Evolutionary conservation across 2,797 vertebrate genomes (phyloP).

Genomic region (Cossypha caffra): DNA sequence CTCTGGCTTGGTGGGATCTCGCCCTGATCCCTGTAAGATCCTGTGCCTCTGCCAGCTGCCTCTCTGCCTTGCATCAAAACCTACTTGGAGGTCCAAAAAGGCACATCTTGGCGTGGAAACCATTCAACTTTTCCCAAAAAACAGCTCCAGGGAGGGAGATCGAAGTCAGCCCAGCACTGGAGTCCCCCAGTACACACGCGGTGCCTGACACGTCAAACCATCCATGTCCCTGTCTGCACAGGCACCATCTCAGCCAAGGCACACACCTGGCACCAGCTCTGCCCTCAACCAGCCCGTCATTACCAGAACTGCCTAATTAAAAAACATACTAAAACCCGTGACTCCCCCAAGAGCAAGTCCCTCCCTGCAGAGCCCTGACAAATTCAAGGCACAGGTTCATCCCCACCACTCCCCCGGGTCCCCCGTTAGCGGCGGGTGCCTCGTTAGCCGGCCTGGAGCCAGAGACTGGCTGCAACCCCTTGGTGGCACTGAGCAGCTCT

Average conservation of each 20-base stretch:
- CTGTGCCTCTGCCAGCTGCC: not conserved
- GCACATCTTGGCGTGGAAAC: not conserved
- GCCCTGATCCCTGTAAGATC: rapidly evolving
- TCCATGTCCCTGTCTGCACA: rapidly evolving
- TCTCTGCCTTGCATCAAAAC: not conserved
- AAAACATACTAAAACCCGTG: not conserved
- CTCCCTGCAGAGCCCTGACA: not conserved
- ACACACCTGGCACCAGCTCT: not conserved
- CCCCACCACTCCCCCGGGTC: not conserved
- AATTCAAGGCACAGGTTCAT: not conserved
- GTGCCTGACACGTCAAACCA: not conserved
- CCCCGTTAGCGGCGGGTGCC: not conserved
- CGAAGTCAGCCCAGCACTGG: not conserved
- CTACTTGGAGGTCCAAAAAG: not conserved
- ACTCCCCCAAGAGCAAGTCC: not conserved
- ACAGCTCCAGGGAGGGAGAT: not conserved
- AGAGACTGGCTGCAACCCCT: not conserved
- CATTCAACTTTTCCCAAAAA: not conserved
- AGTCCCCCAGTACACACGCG: rapidly evolving
- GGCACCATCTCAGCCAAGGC: rapidly evolving
- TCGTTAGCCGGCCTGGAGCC: not conserved
- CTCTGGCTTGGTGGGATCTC: not conserved
- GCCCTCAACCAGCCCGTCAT: not conserved
- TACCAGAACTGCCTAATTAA: not conserved
- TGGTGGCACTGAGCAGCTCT: not conserved